Conservation (phyloP, 2,888 invertebrate species). For the Harpagoxenus sublaevis region DNA sequence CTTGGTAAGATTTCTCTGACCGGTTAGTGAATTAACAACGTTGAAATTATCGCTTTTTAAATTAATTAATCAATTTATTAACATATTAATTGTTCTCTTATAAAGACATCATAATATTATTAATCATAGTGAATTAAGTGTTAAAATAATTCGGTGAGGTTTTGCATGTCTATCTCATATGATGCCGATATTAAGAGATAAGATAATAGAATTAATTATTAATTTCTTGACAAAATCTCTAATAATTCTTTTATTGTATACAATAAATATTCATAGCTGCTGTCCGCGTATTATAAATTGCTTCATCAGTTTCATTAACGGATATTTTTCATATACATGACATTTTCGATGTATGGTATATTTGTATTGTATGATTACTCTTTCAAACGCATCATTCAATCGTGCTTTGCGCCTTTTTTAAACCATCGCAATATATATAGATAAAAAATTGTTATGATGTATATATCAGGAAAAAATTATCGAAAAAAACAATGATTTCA, state of each 20-base stretch:
- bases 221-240: background rate
- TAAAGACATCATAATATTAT: background rate
- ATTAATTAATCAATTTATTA: background rate
- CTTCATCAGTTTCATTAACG: background rate
- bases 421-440: background rate
- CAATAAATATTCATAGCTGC: slow-evolving; percentile 2
- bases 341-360: background rate
- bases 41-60: background rate
- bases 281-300: background rate
- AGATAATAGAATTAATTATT: slow-evolving; percentile 28
- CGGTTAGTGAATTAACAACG: background rate
- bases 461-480: background rate
- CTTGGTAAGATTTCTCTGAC: background rate
- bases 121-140: background rate
- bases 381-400: background rate
- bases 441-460: background rate
- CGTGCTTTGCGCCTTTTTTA: background rate
- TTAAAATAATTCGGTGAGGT: background rate
- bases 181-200: background rate
- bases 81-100: background rate
- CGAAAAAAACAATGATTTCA: background rate
- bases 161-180: background rate
- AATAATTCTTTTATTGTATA: background rate
- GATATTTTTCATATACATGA: background rate
- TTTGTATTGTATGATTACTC: background rate